These are phyloP conservation scores for Melanerpes formicivorus DNA, from an alignment of 2,113 vertebrate species.

Conservation along the genomic window DNA sequence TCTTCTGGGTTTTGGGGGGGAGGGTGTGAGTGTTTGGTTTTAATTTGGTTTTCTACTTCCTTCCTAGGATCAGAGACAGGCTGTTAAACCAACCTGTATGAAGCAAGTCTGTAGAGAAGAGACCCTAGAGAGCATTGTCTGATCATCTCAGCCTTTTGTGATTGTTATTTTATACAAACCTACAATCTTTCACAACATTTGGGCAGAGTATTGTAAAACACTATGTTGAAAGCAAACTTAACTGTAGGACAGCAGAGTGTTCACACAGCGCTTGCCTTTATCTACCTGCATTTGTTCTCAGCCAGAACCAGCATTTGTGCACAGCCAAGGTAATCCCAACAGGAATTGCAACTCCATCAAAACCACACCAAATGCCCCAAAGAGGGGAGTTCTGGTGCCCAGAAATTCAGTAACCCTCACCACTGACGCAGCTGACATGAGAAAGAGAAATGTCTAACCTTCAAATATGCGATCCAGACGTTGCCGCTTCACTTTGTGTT, in stretches of 20 bases:
- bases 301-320: not conserved
- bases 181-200: not conserved
- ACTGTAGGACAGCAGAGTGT: not conserved
- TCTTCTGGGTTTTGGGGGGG: not conserved
- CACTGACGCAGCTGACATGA: not conserved
- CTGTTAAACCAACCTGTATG: not conserved
- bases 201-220: not conserved
- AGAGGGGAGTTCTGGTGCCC: not conserved
- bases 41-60: not conserved
- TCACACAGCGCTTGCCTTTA: not conserved
- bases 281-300: not conserved
- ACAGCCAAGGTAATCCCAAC: not conserved
- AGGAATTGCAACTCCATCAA: not conserved
- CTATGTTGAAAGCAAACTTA: not conserved
- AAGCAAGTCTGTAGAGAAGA: not conserved
- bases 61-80: not conserved
- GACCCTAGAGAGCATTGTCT: not conserved
- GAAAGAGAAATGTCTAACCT: constrained; percentile 55
- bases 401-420: not conserved
- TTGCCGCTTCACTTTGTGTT: constrained; percentile 79
- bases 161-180: not conserved
- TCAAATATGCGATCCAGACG: constrained; percentile 78
- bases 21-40: not conserved
- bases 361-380: not conserved
- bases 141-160: not conserved